Evolutionary conservation across 1,140 invertebrate species (phyloP), one percentile per base, ranked within the genome.

Genomic region (Heliconius congener): DNA sequence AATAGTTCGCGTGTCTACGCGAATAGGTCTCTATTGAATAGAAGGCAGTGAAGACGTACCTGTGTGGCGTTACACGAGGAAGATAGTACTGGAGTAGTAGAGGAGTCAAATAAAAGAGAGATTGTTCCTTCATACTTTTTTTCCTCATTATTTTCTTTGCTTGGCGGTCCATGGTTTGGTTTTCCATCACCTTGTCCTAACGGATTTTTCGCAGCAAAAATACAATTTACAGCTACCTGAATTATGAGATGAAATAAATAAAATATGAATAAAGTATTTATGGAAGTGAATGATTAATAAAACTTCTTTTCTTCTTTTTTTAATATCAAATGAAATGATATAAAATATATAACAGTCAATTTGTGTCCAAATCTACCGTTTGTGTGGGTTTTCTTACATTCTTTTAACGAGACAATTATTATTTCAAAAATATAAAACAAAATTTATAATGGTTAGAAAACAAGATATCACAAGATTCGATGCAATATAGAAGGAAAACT

Each of bases 141-240:
- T 34, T 34, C 55, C 8, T 9, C 9, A n/a, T 57, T 50, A 42
- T 57, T 52, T 57, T 55, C 50, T n/a, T 74, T 55, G 18, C 46
- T 9, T 8, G 55, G 37, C 11, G 19, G 57, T n/a, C 57, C 74
- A 39, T 50, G 16, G 5, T 74, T 19, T 46, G 71, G 66, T 5
- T 34, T 30, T 18, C 57, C 30, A 19, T 57, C 30, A n/a, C 72
- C 27, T 42, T 37, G 73, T 52, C 52, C 34, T 18, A 71, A 39
- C 5, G 73, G 3, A 46, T 23, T 74, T n/a, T 88, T 81, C 19
- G 86, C 81, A 57, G 87, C 85, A n/a, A 84, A 82, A 72, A 84
- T 87, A 11, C 84, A 55, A 72, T 87, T 83, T 30, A 83, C 83
- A 76, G 84, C 82, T 78, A 85, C 66, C 86, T 87, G 71, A 42